These are phyloP conservation scores for Hydrolagus affinis DNA, from an alignment of 2,113 vertebrate species.

Conservation along the genomic window DNA sequence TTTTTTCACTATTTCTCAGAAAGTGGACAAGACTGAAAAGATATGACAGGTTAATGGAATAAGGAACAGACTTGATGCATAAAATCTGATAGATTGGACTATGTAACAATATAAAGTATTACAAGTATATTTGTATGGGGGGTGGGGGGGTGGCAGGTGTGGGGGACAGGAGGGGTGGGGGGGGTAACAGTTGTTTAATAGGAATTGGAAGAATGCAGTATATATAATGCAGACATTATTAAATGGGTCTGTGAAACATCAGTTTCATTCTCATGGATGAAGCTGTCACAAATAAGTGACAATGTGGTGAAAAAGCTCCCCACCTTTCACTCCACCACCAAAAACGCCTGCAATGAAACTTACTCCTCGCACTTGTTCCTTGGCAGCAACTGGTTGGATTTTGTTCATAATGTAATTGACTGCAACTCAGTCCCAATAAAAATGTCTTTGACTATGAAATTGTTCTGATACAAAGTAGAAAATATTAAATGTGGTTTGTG, in stretches of 20 bases:
- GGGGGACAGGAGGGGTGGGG: not conserved
- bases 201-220: not conserved
- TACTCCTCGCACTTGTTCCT: slow-evolving; percentile 1
- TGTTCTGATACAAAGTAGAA: slow-evolving; percentile 1
- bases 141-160: not conserved
- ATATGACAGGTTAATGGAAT: not conserved
- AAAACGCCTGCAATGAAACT: not conserved
- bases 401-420: not conserved
- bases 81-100: not conserved
- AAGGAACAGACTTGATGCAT: not conserved
- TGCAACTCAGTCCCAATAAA: not conserved
- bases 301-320: not conserved
- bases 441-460: slow-evolving; percentile 19
- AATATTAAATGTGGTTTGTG: slow-evolving; percentile 4
- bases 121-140: too few relatives aligned
- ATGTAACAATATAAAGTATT: not conserved
- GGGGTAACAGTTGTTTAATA: not conserved
- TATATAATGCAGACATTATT: not conserved
- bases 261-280: not conserved
- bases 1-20: not conserved
- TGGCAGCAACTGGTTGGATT: not conserved
- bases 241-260: not conserved
- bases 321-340: slow-evolving; percentile 4
- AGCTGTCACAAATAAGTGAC: not conserved
- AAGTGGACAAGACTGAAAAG: not conserved